These are phyloP conservation scores for Paragorgia papillata DNA, from an alignment of 92 coral and sea anemone genomes.

Conservation along the genomic window DNA sequence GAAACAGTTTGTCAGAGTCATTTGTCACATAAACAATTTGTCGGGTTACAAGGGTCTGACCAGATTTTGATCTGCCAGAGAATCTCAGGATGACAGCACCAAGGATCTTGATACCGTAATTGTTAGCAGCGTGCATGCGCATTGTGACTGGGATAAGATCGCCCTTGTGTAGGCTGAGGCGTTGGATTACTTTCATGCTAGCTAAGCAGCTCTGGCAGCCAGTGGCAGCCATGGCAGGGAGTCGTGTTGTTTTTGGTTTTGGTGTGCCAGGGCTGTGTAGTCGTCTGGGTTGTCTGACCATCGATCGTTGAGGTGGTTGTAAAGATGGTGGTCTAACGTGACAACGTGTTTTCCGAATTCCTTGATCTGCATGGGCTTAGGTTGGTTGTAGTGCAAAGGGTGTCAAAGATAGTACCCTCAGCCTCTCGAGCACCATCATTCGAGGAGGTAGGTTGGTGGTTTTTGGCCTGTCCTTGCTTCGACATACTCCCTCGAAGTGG, in stretches of 20 bases:
- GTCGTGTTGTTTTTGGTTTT: neutral
- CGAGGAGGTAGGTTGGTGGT: neutral
- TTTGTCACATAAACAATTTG: conserved; percentile 52
- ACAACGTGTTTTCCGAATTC: neutral
- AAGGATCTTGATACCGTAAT: conserved; percentile 63
- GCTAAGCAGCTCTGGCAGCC: conserved; percentile 45
- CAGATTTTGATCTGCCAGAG: conserved; percentile 53
- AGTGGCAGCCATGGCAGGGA: conserved; percentile 44
- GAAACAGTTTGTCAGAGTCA: conserved; percentile 60
- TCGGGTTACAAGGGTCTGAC: conserved; percentile 51
- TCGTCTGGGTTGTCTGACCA: conserved; percentile 24
- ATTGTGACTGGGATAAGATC: conserved; percentile 64
- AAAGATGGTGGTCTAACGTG: conserved; percentile 27
- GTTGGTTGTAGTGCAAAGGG: conserved; percentile 21
- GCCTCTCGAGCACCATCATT: neutral
- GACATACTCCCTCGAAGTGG: conserved; percentile 60
- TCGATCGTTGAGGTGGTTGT: conserved; percentile 31
- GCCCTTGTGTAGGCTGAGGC: conserved; percentile 43
- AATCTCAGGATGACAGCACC: conserved; percentile 63
- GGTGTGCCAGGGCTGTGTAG: conserved; percentile 8
- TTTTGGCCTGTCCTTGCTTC: conserved; percentile 54
- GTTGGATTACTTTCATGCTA: conserved; percentile 50
- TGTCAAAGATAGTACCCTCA: conserved; percentile 14
- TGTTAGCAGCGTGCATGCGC: conserved; percentile 71
- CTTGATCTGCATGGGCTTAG: neutral